Evolutionary conservation across 1,140 invertebrate species (phyloP), one percentile per base, ranked within the genome.

Genomic region (Diploscapter pachys): DNA sequence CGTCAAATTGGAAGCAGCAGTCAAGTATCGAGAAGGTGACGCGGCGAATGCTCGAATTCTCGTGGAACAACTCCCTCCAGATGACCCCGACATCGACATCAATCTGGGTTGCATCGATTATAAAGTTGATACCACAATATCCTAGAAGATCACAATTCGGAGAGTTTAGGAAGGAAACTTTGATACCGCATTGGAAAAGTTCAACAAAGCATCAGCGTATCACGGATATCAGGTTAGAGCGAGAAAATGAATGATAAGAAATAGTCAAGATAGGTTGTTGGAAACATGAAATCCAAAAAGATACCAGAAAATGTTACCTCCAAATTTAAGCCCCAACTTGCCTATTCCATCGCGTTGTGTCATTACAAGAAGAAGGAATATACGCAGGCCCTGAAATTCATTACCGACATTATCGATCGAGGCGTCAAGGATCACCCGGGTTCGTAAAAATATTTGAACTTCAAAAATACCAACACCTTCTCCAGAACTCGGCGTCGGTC

Each of bases 21-120:
- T 99, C 66, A 95, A 96, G 86, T 98, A 98, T 86, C 93, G 93
- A 0, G 93, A 97, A 88, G 96, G 98, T 85, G 96, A 98, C 86
- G 90, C 93, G 65, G 89, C 92, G 4, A 92, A 91, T 63, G 93
- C 95, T 0, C 94, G 95, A 88, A 91, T 91, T 86, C 88, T 97
- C n/a, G 91, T 99, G 0, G 94, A 98, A 83, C 92, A 93, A 80
- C 94, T 93, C 83, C 89, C 92, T 2, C 80, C 88, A 57, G 93
- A 95, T 86, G 95, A 97, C 86, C 90, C 93, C 0, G 94, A 98
- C 80, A 95, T 93, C 65, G 92, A 96, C 84, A 92, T 98, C n/a
- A 98, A 99, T 88, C 90, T 95, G 69, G 96, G 93, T 4, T 98
- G 96, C 88, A 88, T 98, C 3, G 86, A 97, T 0, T 98, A 92